Base-by-base conservation (phyloP, 1,140 invertebrate species). In the Carposina sasakii region DNA sequence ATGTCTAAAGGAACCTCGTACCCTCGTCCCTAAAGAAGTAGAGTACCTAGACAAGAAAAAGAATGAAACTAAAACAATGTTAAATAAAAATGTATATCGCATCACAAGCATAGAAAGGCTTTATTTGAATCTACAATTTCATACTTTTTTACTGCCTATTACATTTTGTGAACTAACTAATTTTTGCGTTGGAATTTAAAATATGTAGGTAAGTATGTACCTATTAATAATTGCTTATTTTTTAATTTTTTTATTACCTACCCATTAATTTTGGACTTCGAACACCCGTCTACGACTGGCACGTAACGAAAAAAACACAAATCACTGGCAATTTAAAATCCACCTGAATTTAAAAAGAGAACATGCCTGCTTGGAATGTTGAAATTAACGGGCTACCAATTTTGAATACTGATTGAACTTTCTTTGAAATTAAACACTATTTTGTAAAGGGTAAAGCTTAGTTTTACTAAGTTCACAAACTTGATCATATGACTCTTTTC, bases 361-460 rank as follows among this genome's bases (percentile, higher is more conserved):
- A 68, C 65, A 63, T 52, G 45, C 62, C 55, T 51, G 52, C 34
- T 33, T 52, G 76, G 78, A 82, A 82, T 82, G 68, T 82, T 71
- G 68, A 71, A 75, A 76, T 58, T 62, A 66, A 69, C 61, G 52
- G 59, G 77, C 78, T 82, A 79, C 78, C 76, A 81, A 72, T 70
- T 74, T 76, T 61, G 54, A 71, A 79, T 77, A 79, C 76, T 67
- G 67, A 61, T 65, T 61, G 34, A 19, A 40, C 31, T 61, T 53
- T 50, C 46, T 41, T 52, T 48, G 20, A 21, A 21, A 39, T 63
- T 57, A 48, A 60, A 52, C 68, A 56, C 57, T 77, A 75, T 62
- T 54, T 26, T 48, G 40, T 54, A 52, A 19, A 42, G n/a, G 17
- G 52, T 68, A 73, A 57, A 69, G 66, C 41, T 49, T 53, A 62